Evolutionary conservation across 2,113 vertebrate genomes (phyloP).

Genomic region (Ochotona curzoniae): DNA sequence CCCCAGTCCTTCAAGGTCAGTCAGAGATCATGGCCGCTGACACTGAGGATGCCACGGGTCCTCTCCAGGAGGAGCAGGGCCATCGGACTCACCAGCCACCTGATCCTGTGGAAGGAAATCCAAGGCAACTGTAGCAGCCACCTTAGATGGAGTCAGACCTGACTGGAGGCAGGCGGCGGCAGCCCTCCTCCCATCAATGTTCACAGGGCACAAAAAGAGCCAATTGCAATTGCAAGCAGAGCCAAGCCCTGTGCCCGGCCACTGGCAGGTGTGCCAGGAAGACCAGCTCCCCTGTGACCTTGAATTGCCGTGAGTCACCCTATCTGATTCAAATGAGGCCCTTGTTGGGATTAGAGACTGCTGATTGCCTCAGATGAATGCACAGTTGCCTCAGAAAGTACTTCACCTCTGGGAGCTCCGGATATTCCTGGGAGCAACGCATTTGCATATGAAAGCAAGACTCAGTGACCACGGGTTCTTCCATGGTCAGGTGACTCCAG

Average conservation of each 20-base stretch:
- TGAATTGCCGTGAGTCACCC: constrained; percentile 38
- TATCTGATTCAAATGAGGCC: not conserved
- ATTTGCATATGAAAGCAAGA: not conserved
- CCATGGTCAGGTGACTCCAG: not conserved
- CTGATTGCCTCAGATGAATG: not conserved
- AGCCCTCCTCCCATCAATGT: too few relatives aligned
- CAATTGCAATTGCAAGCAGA: not conserved
- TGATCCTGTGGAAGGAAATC: not conserved
- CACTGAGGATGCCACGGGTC: fast-evolving
- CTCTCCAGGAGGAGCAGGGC: not conserved
- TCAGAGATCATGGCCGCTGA: not conserved
- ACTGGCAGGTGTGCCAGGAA: constrained; percentile 11
- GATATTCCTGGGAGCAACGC: fast-evolving
- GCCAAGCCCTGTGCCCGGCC: not conserved
- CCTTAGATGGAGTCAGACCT: not conserved
- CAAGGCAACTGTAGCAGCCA: fast-evolving
- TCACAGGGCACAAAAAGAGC: not conserved
- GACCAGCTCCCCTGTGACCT: constrained; percentile 27
- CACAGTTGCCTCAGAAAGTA: not conserved
- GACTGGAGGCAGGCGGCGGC: not conserved
- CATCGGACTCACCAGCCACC: fast-evolving
- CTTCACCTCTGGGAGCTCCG: not conserved
- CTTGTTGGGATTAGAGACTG: not conserved
- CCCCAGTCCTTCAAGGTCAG: fast-evolving
- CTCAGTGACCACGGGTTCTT: fast-evolving